These are phyloP conservation scores for Drosophila nigricruria DNA, from an alignment of 2,888 invertebrate genomes.

Conservation along the genomic window DNA sequence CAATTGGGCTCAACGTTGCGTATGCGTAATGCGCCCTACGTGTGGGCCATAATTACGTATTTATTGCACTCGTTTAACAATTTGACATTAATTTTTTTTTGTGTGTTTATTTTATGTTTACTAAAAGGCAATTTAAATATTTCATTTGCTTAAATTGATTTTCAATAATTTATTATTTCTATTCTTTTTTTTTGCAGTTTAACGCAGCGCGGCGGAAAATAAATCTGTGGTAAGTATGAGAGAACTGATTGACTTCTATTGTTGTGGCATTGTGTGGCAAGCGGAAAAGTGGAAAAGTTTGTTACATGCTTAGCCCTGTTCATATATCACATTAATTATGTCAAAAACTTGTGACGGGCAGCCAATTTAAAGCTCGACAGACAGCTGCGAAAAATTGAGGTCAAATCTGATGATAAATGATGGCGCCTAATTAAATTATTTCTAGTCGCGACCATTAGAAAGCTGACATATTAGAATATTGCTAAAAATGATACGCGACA, in stretches of 20 bases:
- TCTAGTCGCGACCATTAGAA: constrained; percentile 15
- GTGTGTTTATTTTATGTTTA: background rate
- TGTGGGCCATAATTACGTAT: constrained; percentile 24
- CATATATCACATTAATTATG: constrained; percentile 43
- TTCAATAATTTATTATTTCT: constrained; percentile 23
- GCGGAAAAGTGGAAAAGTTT: constrained; percentile 14
- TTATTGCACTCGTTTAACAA: constrained; percentile 19
- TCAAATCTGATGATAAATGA: constrained; percentile 44
- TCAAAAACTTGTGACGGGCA: constrained; percentile 27
- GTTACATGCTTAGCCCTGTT: constrained; percentile 5
- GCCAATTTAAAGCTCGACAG: constrained; percentile 32
- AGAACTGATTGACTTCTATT: constrained; percentile 18
- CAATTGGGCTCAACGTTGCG: constrained; percentile 22
- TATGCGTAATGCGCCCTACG: constrained; percentile 33
- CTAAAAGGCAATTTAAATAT: constrained; percentile 17
- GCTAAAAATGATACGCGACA: constrained; percentile 3
- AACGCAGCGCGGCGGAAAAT: constrained; percentile 31
- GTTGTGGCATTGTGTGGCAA: background rate
- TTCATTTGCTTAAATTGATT: constrained; percentile 19
- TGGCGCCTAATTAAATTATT: constrained; percentile 31
- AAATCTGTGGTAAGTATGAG: constrained; percentile 53
- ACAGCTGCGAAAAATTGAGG: constrained; percentile 22
- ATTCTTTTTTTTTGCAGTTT: constrained; percentile 30
- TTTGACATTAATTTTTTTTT: constrained; percentile 1
- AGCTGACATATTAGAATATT: constrained; percentile 11